Evolutionary conservation across 2,113 vertebrate species (phyloP).

Genomic region (Peromyscus californicus): DNA sequence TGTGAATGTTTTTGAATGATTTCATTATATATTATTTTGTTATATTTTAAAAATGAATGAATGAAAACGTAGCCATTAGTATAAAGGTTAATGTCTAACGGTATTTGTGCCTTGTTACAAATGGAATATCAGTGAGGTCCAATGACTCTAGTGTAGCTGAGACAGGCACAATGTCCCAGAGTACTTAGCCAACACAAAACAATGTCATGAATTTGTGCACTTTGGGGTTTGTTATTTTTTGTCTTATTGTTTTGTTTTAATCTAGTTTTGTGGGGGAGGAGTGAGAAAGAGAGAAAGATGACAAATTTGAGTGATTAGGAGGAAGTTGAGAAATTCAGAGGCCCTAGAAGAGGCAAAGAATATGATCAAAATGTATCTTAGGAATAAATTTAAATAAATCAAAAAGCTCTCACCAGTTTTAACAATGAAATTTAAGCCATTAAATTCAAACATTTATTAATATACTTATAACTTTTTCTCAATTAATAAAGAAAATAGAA

Average conservation of each 20-base stretch:
- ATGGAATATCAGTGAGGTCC: not conserved
- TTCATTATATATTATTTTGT: not conserved
- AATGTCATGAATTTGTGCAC: not conserved
- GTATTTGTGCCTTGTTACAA: not conserved
- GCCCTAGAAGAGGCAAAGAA: no score
- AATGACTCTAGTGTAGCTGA: not conserved
- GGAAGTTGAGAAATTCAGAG: no score
- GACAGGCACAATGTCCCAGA: not conserved
- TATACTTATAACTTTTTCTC: not conserved
- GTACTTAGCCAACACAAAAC: not conserved
- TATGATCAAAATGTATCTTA: not conserved
- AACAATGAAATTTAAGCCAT: no score
- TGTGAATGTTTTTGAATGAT: not conserved
- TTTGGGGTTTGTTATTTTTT: not conserved
- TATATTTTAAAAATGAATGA: not conserved
- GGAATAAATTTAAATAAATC: not conserved
- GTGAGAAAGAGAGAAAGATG: no score
- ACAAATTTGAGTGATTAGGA: no score
- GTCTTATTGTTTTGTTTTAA: not conserved
- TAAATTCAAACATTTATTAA: no score
- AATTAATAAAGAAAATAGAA: not conserved
- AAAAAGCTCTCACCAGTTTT: no score
- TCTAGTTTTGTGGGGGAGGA: not conserved
- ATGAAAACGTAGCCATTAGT: not conserved
- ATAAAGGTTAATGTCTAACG: not conserved